These are phyloP conservation scores for Clavelina lepadiformis DNA, from an alignment of 23 tunicate species.

Conservation along the genomic window DNA sequence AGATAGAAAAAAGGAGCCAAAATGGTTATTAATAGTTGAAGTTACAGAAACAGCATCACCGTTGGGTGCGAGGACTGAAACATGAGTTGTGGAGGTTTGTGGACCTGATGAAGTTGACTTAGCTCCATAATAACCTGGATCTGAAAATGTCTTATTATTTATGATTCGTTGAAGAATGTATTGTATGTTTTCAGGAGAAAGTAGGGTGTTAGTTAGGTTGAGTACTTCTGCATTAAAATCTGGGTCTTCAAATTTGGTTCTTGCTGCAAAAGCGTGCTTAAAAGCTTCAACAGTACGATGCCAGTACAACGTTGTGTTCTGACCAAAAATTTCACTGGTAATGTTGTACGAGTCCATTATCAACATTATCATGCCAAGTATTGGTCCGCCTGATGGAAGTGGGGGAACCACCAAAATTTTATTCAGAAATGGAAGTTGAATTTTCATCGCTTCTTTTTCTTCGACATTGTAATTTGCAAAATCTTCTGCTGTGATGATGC, in stretches of 20 bases:
- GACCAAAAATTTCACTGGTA: conserved; percentile 9
- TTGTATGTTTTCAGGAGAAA: conserved; percentile 1
- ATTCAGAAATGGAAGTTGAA: conserved; percentile 32
- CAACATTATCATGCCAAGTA: conserved; percentile 49
- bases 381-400: conserved; percentile 82
- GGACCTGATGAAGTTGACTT: background rate
- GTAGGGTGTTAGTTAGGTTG: background rate
- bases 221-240: conserved; percentile 20
- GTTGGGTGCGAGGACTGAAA: conserved; percentile 62
- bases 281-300: conserved; percentile 74
- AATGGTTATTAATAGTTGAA: conserved; percentile 49
- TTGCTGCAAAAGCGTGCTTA: conserved; percentile 62
- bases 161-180: conserved; percentile 22
- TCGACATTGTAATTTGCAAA: conserved; percentile 34
- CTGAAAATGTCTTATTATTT: conserved; percentile 36
- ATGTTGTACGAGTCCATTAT: conserved; percentile 56
- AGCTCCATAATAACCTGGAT: conserved; percentile 70
- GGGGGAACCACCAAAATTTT: conserved; percentile 46
- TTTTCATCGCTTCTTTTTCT: conserved; percentile 28
- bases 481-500: conserved; percentile 28
- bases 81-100: conserved; percentile 59
- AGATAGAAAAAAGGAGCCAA: conserved; percentile 60
- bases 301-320: conserved; percentile 53
- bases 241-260: conserved; percentile 42
- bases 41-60: conserved; percentile 78